These are phyloP conservation scores for Spicauda simplicius DNA, from an alignment of 2,888 invertebrate species.

Conservation along the genomic window DNA sequence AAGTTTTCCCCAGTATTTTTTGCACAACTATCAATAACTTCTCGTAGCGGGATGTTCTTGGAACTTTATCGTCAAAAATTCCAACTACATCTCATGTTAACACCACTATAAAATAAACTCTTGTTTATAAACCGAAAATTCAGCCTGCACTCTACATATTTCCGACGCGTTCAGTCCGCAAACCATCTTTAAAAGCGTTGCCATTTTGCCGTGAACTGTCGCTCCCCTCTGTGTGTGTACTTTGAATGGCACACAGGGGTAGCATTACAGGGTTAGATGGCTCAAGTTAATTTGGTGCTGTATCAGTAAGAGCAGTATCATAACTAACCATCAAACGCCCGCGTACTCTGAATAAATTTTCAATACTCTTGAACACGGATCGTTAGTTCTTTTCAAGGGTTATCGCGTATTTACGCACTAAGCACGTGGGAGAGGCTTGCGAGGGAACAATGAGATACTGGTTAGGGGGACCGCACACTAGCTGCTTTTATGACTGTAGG, in stretches of 20 bases:
- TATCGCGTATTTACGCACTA: slow-evolving; percentile 58
- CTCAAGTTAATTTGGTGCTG: slow-evolving; percentile 53
- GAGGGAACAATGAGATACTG: slow-evolving; percentile 20
- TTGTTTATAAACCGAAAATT: slow-evolving; percentile 74
- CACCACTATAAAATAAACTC: slow-evolving; percentile 72
- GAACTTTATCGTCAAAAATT: slow-evolving; percentile 52
- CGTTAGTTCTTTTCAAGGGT: slow-evolving; percentile 77
- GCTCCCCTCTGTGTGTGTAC: slow-evolving; percentile 21
- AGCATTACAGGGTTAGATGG: slow-evolving; percentile 37
- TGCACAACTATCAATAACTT: slow-evolving; percentile 27
- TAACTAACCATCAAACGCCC: slow-evolving; percentile 76
- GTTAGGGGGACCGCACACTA: slow-evolving; percentile 24
- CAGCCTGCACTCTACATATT: slow-evolving; percentile 67
- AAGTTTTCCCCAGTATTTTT: slow-evolving; percentile 22
- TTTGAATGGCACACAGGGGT: slow-evolving; percentile 15
- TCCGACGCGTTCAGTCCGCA: slow-evolving; percentile 63
- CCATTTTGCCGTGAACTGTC: slow-evolving; percentile 48
- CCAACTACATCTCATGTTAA: slow-evolving; percentile 66
- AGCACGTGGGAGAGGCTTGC: slow-evolving; percentile 38
- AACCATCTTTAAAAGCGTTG: slow-evolving; percentile 50
- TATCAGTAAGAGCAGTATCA: slow-evolving; percentile 61
- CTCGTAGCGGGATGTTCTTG: neutral
- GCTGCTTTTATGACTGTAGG: slow-evolving; percentile 17
- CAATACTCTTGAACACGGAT: slow-evolving; percentile 71
- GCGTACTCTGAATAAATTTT: slow-evolving; percentile 82